Percentiles rank a stretch among this genome's conserved stretches.
phyloP scores from a whole-genome alignment of 1,140 invertebrate species.

The Linepithema humile region DNA sequence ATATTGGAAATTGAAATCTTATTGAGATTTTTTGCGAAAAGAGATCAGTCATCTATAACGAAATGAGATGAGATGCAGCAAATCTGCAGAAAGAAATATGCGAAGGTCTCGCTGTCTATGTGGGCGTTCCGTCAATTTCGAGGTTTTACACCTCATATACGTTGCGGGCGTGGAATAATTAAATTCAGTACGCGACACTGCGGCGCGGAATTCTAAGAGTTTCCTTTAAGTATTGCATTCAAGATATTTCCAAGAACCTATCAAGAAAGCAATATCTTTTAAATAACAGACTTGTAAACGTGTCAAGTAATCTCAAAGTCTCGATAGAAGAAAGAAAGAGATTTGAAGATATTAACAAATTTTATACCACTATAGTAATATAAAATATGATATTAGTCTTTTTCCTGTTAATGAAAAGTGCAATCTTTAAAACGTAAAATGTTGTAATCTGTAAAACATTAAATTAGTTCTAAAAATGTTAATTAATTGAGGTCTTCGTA shows the following conservation, averaged over 20 bases:
- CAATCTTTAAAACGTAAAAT: too few species aligned
- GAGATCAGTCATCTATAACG: neutral
- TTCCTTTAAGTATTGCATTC: neutral
- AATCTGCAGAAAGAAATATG: neutral
- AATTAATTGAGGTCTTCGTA: neutral
- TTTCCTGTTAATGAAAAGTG: too few species aligned
- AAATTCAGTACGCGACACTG: constrained; percentile 3
- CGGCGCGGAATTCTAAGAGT: neutral
- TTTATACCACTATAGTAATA: too few species aligned
- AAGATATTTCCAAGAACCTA: neutral
- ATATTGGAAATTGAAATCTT: neutral
- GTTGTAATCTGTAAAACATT: too few species aligned
- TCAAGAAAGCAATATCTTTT: neutral
- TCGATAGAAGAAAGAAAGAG: too few species aligned
- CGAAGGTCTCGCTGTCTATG: neutral
- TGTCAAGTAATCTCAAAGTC: neutral
- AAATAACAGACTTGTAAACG: neutral
- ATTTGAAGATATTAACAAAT: too few species aligned
- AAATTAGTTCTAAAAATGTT: too few species aligned
- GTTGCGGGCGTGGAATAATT: neutral
- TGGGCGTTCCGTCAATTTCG: neutral
- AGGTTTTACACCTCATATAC: neutral
- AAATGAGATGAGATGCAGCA: neutral
- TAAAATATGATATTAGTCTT: too few species aligned
- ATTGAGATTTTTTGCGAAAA: neutral